Conservation (phyloP, 2,797 vertebrate species). For the Pogoniulus pusillus region DNA sequence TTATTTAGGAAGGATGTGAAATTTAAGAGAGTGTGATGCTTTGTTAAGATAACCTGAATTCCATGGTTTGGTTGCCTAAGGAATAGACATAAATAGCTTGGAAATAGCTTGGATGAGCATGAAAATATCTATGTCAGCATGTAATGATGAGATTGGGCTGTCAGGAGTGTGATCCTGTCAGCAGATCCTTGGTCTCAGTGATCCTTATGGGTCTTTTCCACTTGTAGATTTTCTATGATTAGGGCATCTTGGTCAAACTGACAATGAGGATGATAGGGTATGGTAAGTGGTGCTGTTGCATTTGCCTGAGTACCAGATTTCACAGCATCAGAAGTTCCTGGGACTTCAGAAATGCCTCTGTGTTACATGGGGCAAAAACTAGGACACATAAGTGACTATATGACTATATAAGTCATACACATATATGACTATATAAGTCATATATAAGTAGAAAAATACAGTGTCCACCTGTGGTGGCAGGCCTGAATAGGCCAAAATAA, state of each 20-base stretch:
- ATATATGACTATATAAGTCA: too few species aligned
- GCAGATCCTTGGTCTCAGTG: not conserved
- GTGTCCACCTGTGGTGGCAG: fast-evolving
- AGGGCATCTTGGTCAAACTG: not conserved
- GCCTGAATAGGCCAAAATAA: too few species aligned
- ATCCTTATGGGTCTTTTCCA: not conserved
- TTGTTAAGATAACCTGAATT: not conserved
- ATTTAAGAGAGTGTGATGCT: fast-evolving
- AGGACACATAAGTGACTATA: not conserved
- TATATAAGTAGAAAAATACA: not conserved
- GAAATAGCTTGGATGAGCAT: not conserved
- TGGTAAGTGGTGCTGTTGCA: fast-evolving
- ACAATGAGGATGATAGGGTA: not conserved
- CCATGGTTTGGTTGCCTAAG: not conserved
- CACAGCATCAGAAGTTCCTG: not conserved
- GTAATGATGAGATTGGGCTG: not conserved
- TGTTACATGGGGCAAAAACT: not conserved
- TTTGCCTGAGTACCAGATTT: not conserved
- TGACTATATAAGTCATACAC: too few species aligned
- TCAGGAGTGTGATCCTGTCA: not conserved
- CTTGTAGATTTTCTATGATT: not conserved
- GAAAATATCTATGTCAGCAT: fast-evolving
- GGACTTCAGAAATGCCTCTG: not conserved
- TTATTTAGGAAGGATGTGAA: not conserved
- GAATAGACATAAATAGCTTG: not conserved